A percentile compares a stretch with the other conserved stretches of the same genome.
These are phyloP conservation scores for Dasyornis broadbenti DNA, from an alignment of 2,113 vertebrate species.

Conservation along the genomic window DNA sequence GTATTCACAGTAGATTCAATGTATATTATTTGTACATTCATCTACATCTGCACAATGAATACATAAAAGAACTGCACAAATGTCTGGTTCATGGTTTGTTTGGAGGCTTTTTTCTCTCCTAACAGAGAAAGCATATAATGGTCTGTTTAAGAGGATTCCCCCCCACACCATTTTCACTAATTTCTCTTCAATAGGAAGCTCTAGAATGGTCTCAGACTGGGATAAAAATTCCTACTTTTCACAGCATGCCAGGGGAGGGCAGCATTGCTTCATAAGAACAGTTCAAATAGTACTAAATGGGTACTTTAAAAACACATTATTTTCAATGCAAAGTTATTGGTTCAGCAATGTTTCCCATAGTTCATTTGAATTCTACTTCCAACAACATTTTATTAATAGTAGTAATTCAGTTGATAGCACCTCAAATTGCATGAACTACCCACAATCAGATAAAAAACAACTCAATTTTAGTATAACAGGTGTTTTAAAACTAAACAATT, in stretches of 20 bases:
- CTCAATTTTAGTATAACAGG: background rate
- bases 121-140: background rate
- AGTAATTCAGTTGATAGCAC: slow-evolving; percentile 3
- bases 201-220: background rate
- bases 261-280: background rate
- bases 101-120: background rate
- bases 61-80: background rate
- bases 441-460: background rate
- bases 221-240: background rate
- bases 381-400: background rate
- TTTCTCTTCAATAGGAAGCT: background rate
- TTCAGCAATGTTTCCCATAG: background rate
- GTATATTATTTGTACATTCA: background rate
- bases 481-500: background rate
- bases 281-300: background rate
- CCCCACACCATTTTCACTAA: background rate
- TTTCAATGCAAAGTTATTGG: background rate
- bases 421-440: background rate
- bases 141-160: background rate
- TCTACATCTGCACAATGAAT: background rate
- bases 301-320: background rate
- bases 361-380: background rate
- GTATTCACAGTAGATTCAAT: background rate
- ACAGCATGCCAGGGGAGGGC: slow-evolving; percentile 27
- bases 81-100: background rate